These are phyloP conservation scores for Jaculus jaculus DNA, from an alignment of 2,113 vertebrate genomes.

Conservation along the genomic window DNA sequence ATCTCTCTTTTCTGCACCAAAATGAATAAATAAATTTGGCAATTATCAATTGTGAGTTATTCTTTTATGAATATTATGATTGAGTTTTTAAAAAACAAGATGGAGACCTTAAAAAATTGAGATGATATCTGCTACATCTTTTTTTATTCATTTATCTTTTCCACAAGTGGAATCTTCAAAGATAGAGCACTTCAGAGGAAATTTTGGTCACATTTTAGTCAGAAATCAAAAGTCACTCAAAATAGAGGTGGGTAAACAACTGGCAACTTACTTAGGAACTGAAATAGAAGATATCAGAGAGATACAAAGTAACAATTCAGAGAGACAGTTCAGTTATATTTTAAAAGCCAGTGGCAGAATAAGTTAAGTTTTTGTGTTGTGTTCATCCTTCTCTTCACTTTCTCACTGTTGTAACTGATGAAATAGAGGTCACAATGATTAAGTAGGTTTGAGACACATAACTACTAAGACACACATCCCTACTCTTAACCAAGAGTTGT, in stretches of 20 bases:
- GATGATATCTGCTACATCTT: neutral
- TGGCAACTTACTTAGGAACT: neutral
- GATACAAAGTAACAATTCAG: neutral
- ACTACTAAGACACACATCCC: neutral
- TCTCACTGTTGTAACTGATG: neutral
- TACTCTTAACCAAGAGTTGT: neutral
- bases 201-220: neutral
- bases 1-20: constrained; percentile 13
- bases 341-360: neutral
- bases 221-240: neutral
- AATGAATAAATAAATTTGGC: neutral
- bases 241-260: neutral
- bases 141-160: neutral
- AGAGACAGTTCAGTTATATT: neutral
- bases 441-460: neutral
- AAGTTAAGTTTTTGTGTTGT: neutral
- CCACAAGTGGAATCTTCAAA: neutral
- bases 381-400: neutral
- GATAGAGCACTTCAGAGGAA: neutral
- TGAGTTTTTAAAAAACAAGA: neutral
- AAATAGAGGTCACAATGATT: neutral
- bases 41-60: neutral
- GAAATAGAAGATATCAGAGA: neutral
- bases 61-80: neutral
- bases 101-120: neutral